Conservation (phyloP, 2,113 vertebrate species). For the Rhineura floridana region DNA sequence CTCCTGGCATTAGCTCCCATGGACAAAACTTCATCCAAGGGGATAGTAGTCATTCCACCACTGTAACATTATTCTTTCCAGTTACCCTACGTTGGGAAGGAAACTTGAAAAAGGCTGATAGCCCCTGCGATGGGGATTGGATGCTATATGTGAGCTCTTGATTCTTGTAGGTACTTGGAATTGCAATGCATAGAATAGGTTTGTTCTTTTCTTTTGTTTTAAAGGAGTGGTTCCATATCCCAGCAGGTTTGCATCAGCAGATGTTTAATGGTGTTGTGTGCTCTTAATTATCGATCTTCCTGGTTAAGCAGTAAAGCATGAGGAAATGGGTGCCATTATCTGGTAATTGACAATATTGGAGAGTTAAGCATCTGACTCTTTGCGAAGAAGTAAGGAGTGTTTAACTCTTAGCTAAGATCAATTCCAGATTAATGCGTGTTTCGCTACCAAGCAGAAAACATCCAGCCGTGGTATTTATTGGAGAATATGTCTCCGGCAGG, state of each 20-base stretch:
- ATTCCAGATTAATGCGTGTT: conserved; percentile 69
- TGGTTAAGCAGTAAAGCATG: conserved; percentile 68
- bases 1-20: not conserved
- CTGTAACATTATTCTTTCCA: too few species aligned
- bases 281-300: conserved; percentile 77
- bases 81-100: not conserved
- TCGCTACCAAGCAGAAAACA: conserved; percentile 42
- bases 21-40: not conserved
- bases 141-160: not conserved
- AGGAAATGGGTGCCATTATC: conserved; percentile 74
- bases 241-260: conserved; percentile 52
- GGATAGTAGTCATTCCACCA: not conserved
- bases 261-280: conserved; percentile 63
- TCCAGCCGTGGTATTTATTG: conserved; percentile 47
- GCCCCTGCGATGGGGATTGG: not conserved
- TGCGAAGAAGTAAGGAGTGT: conserved; percentile 70
- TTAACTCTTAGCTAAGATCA: conserved; percentile 75
- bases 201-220: not conserved
- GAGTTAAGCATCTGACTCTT: conserved; percentile 60
- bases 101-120: not conserved
- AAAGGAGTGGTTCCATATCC: conserved; percentile 9
- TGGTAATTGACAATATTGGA: conserved; percentile 73
- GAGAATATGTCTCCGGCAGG: conserved; percentile 29
- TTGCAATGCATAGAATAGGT: not conserved
- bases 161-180: conserved; percentile 5